Conservation (phyloP, 2,797 vertebrate species). For the Erethizon dorsatum region DNA sequence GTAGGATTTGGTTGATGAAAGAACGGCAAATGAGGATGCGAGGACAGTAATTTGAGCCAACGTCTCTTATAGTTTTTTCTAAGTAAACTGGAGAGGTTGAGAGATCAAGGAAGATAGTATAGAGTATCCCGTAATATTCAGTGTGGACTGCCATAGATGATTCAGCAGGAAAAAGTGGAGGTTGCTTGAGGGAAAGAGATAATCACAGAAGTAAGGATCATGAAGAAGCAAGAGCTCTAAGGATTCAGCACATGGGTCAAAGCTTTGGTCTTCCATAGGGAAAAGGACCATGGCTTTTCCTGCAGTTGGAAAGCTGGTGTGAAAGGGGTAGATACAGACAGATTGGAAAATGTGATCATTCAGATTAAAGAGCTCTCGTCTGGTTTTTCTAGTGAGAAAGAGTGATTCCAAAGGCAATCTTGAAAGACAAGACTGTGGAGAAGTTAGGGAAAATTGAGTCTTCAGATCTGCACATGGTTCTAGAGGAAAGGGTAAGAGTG, state of each 20-base stretch:
- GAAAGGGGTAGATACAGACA: not conserved
- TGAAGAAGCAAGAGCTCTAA: not conserved
- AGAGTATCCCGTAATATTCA: not conserved
- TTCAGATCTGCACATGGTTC: not conserved
- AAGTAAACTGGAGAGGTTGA: not conserved
- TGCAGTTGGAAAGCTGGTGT: not conserved
- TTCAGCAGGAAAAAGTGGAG: not conserved
- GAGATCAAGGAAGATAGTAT: too few species aligned
- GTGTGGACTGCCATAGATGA: not conserved
- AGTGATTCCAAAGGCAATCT: not conserved
- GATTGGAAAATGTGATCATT: rapidly evolving
- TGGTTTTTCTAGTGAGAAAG: not conserved
- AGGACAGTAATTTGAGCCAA: not conserved
- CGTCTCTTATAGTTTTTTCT: too few species aligned
- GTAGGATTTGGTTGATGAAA: not conserved
- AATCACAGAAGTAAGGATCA: not conserved
- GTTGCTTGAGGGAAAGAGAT: not conserved
- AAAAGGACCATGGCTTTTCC: rapidly evolving
- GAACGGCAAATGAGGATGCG: not conserved
- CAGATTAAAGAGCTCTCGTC: not conserved
- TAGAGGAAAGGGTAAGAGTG: not conserved
- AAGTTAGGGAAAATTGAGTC: not conserved
- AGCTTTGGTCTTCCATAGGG: not conserved
- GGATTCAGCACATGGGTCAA: not conserved
- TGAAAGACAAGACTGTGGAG: not conserved